Base-by-base conservation (phyloP, 1,140 invertebrate genomes). In the Drosophila pectinifera region DNA sequence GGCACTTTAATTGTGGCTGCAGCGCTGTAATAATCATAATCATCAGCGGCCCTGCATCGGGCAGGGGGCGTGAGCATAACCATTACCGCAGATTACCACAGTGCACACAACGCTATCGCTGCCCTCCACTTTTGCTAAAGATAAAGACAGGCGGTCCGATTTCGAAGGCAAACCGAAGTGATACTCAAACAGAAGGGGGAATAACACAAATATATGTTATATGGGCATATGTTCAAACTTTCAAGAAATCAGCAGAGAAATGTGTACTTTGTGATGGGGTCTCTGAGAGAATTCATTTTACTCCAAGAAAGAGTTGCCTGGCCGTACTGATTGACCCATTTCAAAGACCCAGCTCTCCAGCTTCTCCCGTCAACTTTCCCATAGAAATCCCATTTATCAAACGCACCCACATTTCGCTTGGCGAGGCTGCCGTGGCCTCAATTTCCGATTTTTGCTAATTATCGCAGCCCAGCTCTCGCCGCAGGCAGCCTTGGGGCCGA, bases 1-100 rank as follows among this genome's bases (percentile, higher is more conserved):
- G 67, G 67, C 63, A 51, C 59, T 67, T 85, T 85, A 85, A 85
- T 77, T 85, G 73, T 73, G 63, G 67, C 59, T 77, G 77, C 81
- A 84, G 73, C 63, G 18, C 10, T 64, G 73, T 69, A 84, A 77
- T 69, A 73, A 80, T 73, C 73, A 51, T 57, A 43, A 76, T 64
- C 22, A 57, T 61, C 73, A 22, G 14, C 28, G 28, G 28, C 28
- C 28, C 10, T 31, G n/a, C 28, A 22, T 20, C 26, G 8, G 18
- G 45, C 18, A 18, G 49, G 39, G 57, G 62, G 31, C 16, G 22
- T 28, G 55, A 24, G 53, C 68, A 79, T 79, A 68, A 45, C 64
- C 58, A 79, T 79, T 80, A 58, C 54, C 58, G 49, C 31, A 45
- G 62, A 65, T 65, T 65, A 73, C 73, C 67, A 61, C 62, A 54